phyloP scores from a whole-genome alignment of 2,888 invertebrate genomes.

The Pheosia gnoma region DNA sequence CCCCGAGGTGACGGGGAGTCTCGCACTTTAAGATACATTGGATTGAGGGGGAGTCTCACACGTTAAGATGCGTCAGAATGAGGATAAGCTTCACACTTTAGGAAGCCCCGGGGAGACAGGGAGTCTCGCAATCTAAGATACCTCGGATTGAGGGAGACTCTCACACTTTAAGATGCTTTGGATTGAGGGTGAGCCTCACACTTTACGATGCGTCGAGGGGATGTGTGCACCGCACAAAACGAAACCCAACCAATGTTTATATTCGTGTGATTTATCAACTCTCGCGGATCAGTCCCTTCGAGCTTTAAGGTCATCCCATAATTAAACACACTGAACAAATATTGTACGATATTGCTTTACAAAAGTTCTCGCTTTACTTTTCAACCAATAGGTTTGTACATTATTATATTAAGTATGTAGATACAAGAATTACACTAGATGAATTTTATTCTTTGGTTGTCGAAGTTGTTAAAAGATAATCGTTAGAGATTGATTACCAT shows the following conservation, averaged over 20 bases:
- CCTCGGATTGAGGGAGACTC: too few relatives aligned
- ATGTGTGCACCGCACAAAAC: conserved; percentile 30
- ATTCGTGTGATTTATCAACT: conserved; percentile 76
- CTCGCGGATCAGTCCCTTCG: conserved; percentile 63
- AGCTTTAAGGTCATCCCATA: conserved; percentile 60
- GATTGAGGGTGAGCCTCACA: conserved; percentile 31
- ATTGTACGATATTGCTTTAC: conserved; percentile 35
- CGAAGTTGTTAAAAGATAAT: too few relatives aligned
- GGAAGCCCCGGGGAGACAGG: too few relatives aligned
- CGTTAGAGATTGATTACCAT: too few relatives aligned
- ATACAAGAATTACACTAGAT: conserved; percentile 10
- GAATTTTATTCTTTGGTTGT: neutral
- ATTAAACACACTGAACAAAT: conserved; percentile 50
- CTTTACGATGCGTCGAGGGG: conserved; percentile 40
- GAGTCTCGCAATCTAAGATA: too few relatives aligned
- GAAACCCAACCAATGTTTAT: conserved; percentile 60
- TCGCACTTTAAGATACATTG: too few relatives aligned
- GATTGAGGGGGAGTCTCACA: too few relatives aligned
- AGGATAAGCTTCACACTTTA: too few relatives aligned
- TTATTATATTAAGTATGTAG: conserved; percentile 11
- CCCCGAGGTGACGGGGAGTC: too few relatives aligned
- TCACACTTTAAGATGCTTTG: too few relatives aligned
- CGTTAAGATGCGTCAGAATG: too few relatives aligned
- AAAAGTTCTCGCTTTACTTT: conserved; percentile 18
- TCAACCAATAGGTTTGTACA: conserved; percentile 20